Conservation (phyloP, 2,113 vertebrate genomes). For the Aldabrachelys gigantea region DNA sequence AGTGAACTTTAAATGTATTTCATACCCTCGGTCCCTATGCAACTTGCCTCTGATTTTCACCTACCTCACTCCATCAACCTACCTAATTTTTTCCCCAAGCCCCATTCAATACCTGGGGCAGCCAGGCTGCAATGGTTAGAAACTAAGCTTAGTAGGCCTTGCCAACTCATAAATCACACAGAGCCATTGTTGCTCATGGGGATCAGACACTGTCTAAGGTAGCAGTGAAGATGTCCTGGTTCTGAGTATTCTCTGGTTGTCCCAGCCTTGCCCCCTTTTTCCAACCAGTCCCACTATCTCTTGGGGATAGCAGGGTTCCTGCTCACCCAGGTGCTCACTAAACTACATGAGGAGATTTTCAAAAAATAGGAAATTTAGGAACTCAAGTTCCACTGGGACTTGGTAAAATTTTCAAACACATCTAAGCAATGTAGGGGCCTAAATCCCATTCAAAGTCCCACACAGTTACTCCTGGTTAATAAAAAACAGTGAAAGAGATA, state of each 20-base stretch:
- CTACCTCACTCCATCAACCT: neutral
- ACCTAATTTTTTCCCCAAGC: neutral
- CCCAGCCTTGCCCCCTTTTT: neutral
- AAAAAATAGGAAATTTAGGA: neutral
- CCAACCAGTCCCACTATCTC: neutral
- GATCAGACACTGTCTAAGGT: neutral
- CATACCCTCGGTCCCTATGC: no score
- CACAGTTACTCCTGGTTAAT: neutral
- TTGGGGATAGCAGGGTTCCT: neutral
- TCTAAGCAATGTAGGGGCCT: neutral
- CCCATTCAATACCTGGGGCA: neutral
- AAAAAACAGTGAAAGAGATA: neutral
- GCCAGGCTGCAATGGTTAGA: no score
- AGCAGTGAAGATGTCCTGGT: neutral
- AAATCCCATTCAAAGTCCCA: neutral
- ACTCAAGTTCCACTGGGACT: neutral
- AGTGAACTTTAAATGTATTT: neutral
- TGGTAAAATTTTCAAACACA: constrained; percentile 3
- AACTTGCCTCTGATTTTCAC: neutral
- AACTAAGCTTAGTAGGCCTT: no score
- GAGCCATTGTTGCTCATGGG: neutral
- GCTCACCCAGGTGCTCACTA: neutral
- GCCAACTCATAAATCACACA: neutral
- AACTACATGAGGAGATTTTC: neutral
- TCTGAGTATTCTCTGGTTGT: neutral